Conservation (phyloP, 2,797 vertebrate species). For the Pogonophryne albipinna region DNA sequence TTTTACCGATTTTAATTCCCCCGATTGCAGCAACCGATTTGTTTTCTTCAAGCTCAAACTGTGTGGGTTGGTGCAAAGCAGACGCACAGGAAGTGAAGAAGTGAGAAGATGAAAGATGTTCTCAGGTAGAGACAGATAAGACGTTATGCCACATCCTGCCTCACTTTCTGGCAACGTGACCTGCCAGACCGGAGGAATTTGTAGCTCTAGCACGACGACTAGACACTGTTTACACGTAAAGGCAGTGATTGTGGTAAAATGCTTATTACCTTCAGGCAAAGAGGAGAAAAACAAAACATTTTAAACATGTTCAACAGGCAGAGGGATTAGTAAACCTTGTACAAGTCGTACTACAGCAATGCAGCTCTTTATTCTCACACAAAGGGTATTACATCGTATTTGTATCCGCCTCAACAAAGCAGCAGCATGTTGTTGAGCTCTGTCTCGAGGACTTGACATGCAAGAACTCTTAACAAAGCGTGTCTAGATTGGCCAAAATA, state of each 20-base stretch:
- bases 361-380: slow-evolving; percentile 1
- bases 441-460: slow-evolving; percentile 3
- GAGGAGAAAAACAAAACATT: background rate
- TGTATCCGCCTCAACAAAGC: slow-evolving; percentile 3
- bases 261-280: slow-evolving; percentile 40
- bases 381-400: slow-evolving; percentile 5
- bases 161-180: slow-evolving; percentile 43
- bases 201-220: slow-evolving; percentile 26
- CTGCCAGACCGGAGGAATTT: slow-evolving; percentile 42
- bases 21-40: slow-evolving; percentile 37
- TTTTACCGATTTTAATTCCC: background rate
- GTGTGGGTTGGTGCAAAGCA: slow-evolving; percentile 63
- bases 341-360: slow-evolving; percentile 9
- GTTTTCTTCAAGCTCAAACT: slow-evolving; percentile 31
- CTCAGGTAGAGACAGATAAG: slow-evolving; percentile 54
- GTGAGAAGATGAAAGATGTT: slow-evolving; percentile 50
- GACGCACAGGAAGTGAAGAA: slow-evolving; percentile 47
- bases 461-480: slow-evolving; percentile 26
- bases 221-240: slow-evolving; percentile 39
- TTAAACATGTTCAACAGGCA: slow-evolving; percentile 11
- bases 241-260: slow-evolving; percentile 50
- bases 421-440: slow-evolving; percentile 15
- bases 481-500: slow-evolving; percentile 42
- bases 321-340: slow-evolving; percentile 20
- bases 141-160: slow-evolving; percentile 76